These are phyloP conservation scores for Myrmophylax atrothorax DNA, from an alignment of 2,113 vertebrate genomes.

Conservation along the genomic window DNA sequence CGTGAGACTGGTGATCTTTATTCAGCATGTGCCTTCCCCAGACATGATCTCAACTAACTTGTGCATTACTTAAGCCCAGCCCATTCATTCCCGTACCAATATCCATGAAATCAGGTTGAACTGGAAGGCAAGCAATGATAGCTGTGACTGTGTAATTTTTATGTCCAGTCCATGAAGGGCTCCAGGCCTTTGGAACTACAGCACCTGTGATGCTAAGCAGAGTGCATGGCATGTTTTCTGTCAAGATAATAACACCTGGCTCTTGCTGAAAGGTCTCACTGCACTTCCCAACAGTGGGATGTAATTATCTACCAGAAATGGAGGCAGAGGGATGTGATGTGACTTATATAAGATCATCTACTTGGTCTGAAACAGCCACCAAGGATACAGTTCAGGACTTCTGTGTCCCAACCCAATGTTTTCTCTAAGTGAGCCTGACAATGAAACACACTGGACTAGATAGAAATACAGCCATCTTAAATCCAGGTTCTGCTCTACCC, in stretches of 20 bases:
- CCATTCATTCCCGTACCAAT: conserved; percentile 26
- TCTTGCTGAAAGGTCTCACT: neutral
- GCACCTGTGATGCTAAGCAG: neutral
- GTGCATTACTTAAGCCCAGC: neutral
- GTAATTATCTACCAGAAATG: neutral
- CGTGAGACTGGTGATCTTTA: neutral
- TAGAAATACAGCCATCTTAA: neutral
- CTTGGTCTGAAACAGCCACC: neutral
- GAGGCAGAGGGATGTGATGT: neutral
- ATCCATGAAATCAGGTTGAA: neutral
- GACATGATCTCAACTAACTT: conserved; percentile 57
- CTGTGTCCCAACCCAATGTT: neutral
- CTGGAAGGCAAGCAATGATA: neutral
- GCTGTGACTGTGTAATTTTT: neutral
- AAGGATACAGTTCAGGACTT: neutral
- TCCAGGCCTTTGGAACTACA: conserved; percentile 1
- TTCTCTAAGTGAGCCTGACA: neutral
- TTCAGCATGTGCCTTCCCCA: conserved; percentile 43
- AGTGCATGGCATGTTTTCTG: neutral
- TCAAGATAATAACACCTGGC: neutral
- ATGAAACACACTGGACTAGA: neutral
- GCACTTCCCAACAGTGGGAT: neutral
- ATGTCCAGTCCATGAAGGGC: neutral
- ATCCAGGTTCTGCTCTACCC: neutral
- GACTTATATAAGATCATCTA: neutral